Evolutionary conservation across 2,888 invertebrate species (phyloP).

Genomic region (Drosophila anceps): DNA sequence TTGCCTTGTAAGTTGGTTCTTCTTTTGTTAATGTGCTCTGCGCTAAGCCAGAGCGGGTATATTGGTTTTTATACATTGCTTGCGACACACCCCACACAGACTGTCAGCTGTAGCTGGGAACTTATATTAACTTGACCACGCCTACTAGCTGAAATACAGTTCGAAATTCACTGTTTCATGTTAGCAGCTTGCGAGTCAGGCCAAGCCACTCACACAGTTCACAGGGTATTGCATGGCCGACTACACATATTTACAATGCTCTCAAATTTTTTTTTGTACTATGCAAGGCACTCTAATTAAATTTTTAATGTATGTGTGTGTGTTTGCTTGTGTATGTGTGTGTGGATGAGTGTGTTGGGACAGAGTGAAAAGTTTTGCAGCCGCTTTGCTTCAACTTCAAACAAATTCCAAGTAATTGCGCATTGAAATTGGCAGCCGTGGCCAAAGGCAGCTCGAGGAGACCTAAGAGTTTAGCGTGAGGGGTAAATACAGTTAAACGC

Average conservation of each 20-base stretch:
- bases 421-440: slow-evolving; percentile 61
- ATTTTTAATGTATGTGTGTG: slow-evolving; percentile 60
- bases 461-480: background rate
- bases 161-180: background rate
- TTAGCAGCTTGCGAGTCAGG: background rate
- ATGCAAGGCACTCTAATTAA: slow-evolving; percentile 65
- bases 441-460: background rate
- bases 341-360: slow-evolving; percentile 1
- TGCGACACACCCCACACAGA: background rate
- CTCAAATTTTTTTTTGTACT: slow-evolving; percentile 28
- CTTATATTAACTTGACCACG: background rate
- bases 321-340: slow-evolving; percentile 6
- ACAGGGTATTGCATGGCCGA: background rate
- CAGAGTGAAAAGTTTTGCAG: slow-evolving; percentile 54
- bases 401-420: slow-evolving; percentile 79
- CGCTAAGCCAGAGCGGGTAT: background rate
- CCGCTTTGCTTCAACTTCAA: slow-evolving; percentile 59
- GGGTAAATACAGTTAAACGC: slow-evolving; percentile 47
- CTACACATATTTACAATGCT: background rate
- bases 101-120: background rate
- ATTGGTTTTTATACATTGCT: background rate
- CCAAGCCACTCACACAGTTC: background rate
- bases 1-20: slow-evolving; percentile 4
- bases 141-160: background rate
- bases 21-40: slow-evolving; percentile 3